Conservation (phyloP, 2,888 invertebrate species). For the Empis stercorea region DNA sequence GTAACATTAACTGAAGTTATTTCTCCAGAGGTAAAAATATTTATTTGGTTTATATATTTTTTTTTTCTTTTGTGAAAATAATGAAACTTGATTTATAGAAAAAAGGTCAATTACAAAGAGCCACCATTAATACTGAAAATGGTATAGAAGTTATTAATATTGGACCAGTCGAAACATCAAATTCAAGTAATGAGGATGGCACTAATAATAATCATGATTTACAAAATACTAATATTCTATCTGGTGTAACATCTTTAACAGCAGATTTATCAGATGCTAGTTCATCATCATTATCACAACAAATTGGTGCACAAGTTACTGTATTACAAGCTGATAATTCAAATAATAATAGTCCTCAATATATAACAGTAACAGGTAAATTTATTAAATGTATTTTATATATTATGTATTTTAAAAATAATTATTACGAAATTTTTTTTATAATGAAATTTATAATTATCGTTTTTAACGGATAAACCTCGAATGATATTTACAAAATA, state of each 20-base stretch:
- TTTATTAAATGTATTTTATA: too few species aligned
- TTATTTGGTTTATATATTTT: conserved; percentile 7
- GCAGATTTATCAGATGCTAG: conserved; percentile 22
- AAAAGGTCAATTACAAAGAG: conserved; percentile 24
- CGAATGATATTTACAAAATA: too few species aligned
- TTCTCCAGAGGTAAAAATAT: conserved; percentile 25
- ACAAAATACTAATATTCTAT: conserved; percentile 7
- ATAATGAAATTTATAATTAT: too few species aligned
- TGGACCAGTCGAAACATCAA: conserved; percentile 32
- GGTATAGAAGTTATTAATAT: conserved; percentile 29
- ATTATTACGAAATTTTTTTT: too few species aligned
- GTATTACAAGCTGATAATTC: conserved; percentile 25
- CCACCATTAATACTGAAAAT: conserved; percentile 4
- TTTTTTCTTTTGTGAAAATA: not conserved
- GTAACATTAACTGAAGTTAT: conserved; percentile 19
- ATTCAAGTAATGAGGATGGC: conserved; percentile 27
- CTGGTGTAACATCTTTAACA: conserved; percentile 13
- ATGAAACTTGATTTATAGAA: conserved; percentile 21
- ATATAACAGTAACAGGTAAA: conserved; percentile 34
- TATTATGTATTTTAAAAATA: too few species aligned
- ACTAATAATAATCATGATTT: conserved; percentile 14
- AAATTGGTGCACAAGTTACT: conserved; percentile 31
- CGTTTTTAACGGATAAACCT: too few species aligned
- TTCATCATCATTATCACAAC: conserved; percentile 27
- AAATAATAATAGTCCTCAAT: conserved; percentile 27